These are phyloP conservation scores for Nematopogon swammerdamellus DNA, from an alignment of 2,888 invertebrate species.

Conservation along the genomic window DNA sequence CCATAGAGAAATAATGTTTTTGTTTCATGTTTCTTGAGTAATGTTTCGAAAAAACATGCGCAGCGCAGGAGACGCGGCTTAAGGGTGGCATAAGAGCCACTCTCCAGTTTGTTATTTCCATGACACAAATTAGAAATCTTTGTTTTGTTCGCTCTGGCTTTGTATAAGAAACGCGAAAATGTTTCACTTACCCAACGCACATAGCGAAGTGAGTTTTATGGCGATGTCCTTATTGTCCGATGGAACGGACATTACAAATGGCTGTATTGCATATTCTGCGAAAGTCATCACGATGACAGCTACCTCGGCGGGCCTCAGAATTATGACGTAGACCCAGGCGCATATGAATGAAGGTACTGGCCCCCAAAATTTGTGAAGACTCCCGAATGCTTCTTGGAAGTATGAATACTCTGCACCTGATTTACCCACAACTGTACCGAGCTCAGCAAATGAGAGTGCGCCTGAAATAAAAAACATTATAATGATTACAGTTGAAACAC, in stretches of 20 bases:
- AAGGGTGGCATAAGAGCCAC: no score
- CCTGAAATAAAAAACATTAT: conserved; percentile 43
- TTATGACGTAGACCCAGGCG: conserved; percentile 73
- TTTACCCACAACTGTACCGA: conserved; percentile 73
- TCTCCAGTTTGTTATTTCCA: no score
- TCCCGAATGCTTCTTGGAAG: conserved; percentile 69
- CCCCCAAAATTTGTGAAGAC: conserved; percentile 66
- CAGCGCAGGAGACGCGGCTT: no score
- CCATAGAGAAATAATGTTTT: no score
- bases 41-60: no score
- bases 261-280: conserved; percentile 70
- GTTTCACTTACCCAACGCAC: conserved; percentile 58
- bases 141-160: no score
- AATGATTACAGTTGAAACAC: no score
- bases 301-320: conserved; percentile 73
- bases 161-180: no score
- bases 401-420: conserved; percentile 83
- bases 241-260: conserved; percentile 48
- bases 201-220: conserved; percentile 61
- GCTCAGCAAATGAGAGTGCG: conserved; percentile 76
- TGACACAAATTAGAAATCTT: no score
- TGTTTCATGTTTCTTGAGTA: no score
- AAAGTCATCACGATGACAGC: conserved; percentile 75
- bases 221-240: conserved; percentile 38
- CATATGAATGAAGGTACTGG: conserved; percentile 71